These are phyloP conservation scores for Xerus inauris DNA, from an alignment of 2,113 vertebrate genomes.

Conservation along the genomic window DNA sequence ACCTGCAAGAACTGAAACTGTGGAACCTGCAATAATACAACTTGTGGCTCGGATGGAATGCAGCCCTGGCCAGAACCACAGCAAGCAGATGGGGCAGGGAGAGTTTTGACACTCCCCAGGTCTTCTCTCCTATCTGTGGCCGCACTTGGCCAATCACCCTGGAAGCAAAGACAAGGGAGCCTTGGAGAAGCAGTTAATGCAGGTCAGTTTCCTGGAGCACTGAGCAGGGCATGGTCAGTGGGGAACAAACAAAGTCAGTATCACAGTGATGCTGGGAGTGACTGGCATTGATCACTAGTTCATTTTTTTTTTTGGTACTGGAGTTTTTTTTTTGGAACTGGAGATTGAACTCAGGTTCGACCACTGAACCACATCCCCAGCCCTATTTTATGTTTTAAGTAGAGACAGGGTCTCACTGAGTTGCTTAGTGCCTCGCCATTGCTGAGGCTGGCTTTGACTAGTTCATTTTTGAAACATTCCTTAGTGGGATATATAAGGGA, in stretches of 20 bases:
- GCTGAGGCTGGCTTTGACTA: no score
- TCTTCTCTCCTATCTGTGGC: neutral
- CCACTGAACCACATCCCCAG: no score
- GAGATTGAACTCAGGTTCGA: no score
- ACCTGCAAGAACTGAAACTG: no score
- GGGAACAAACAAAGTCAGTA: neutral
- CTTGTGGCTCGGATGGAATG: neutral
- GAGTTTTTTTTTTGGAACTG: no score
- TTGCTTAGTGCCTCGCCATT: no score
- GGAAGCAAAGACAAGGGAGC: neutral
- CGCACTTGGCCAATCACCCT: neutral
- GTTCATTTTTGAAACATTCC: neutral
- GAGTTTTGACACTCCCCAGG: rapidly evolving
- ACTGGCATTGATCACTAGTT: rapidly evolving
- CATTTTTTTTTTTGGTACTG: no score
- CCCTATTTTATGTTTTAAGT: no score
- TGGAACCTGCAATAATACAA: no score
- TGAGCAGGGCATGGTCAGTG: neutral
- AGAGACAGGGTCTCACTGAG: no score
- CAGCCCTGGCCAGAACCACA: neutral
- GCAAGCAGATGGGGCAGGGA: neutral
- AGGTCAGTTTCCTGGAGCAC: neutral
- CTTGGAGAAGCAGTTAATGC: no score
- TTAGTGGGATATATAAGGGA: neutral
- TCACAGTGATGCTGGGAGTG: neutral